Percentiles rank a stretch among this genome's conserved stretches.
These are phyloP conservation scores for Sinonovacula constricta DNA, from an alignment of 1,140 invertebrate species.

Conservation along the genomic window DNA sequence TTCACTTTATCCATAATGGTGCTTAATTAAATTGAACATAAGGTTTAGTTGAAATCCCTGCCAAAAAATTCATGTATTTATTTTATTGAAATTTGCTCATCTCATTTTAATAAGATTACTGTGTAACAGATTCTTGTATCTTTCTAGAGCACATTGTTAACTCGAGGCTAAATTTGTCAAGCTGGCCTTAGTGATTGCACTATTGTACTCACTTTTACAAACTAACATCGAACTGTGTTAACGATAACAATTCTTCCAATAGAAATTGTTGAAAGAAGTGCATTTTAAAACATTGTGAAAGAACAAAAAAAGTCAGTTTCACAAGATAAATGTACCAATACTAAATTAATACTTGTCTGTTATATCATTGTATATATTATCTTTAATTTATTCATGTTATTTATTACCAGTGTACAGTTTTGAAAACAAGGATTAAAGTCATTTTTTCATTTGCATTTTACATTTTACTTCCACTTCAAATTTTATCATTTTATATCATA, in stretches of 20 bases:
- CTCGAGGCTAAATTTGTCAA: background rate
- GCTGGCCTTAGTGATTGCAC: background rate
- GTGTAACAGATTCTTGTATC: too few species aligned
- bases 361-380: too few species aligned
- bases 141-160: too few species aligned
- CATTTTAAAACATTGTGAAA: background rate
- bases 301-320: too few species aligned
- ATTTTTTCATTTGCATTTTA: too few species aligned
- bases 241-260: background rate
- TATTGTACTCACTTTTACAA: background rate
- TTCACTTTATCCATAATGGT: constrained; percentile 4
- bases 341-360: too few species aligned
- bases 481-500: too few species aligned
- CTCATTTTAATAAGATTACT: background rate
- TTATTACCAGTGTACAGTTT: too few species aligned
- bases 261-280: background rate
- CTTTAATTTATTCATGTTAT: too few species aligned
- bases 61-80: constrained; percentile 33
- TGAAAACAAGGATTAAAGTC: too few species aligned
- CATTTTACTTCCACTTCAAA: too few species aligned
- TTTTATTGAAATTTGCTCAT: constrained; percentile 45
- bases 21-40: background rate
- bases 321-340: too few species aligned
- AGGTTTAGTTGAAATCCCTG: constrained; percentile 29
- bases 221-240: background rate